These are phyloP conservation scores for Pteronotus mesoamericanus DNA, from an alignment of 2,797 vertebrate species.

Conservation along the genomic window DNA sequence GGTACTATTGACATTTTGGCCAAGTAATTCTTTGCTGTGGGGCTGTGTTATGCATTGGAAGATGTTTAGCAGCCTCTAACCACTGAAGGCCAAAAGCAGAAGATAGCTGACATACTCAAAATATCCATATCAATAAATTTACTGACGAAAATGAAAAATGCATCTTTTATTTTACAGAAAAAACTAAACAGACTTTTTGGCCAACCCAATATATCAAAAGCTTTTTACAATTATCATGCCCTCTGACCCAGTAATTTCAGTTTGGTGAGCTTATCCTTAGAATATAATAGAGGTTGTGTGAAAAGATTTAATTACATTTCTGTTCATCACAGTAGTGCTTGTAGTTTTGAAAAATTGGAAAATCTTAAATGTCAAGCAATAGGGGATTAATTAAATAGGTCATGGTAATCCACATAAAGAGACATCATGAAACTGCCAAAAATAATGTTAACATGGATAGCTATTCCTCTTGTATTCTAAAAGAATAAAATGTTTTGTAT, in stretches of 20 bases:
- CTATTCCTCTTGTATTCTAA: background rate
- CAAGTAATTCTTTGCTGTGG: background rate
- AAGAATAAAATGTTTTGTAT: constrained; percentile 37
- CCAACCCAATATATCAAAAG: background rate
- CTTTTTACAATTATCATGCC: constrained; percentile 33
- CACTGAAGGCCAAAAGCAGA: background rate
- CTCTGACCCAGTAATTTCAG: constrained; percentile 57
- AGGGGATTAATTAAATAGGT: constrained; percentile 67
- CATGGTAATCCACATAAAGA: constrained; percentile 7
- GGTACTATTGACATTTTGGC: background rate
- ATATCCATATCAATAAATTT: background rate
- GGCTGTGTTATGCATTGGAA: background rate
- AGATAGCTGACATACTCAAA: background rate
- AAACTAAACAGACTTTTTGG: too few relatives aligned
- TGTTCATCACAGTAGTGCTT: constrained; percentile 26
- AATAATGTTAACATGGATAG: constrained; percentile 14
- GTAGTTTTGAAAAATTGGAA: constrained; percentile 54
- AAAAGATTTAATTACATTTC: constrained; percentile 61
- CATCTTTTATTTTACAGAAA: too few relatives aligned
- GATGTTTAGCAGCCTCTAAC: background rate
- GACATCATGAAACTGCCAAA: constrained; percentile 36
- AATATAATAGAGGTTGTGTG: constrained; percentile 26
- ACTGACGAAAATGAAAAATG: too few relatives aligned
- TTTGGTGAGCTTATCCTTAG: constrained; percentile 31
- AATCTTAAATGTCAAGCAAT: constrained; percentile 67